Conservation (phyloP, 1,140 invertebrate genomes). For the Octopus sinensis region DNA sequence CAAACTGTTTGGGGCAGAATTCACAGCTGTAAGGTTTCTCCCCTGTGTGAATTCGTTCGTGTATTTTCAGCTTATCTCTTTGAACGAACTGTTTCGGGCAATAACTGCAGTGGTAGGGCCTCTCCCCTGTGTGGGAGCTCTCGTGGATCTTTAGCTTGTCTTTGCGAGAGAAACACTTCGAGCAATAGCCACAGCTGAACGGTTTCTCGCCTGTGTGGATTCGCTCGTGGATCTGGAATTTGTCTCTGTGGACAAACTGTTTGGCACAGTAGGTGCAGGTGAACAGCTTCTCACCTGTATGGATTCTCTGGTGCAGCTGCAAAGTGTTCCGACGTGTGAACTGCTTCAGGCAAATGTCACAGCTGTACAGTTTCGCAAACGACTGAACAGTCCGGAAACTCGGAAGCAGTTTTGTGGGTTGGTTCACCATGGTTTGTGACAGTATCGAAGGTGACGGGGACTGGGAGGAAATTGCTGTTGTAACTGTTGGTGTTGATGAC, state of each 20-base stretch:
- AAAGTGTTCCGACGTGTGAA: constrained; percentile 19
- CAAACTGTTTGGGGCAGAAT: constrained; percentile 78
- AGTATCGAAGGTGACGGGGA: no score
- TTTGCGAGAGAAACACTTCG: constrained; percentile 30
- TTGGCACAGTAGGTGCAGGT: constrained; percentile 17
- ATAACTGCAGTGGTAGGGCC: constrained; percentile 28
- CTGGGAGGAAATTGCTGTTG: no score
- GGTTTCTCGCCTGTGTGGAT: constrained; percentile 29
- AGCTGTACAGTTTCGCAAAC: constrained; percentile 62
- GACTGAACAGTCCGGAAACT: no score
- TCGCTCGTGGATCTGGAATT: constrained; percentile 26
- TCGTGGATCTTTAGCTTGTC: constrained; percentile 41
- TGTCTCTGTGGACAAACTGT: constrained; percentile 15
- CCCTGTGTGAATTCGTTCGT: constrained; percentile 25
- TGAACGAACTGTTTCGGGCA: constrained; percentile 28
- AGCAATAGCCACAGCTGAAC: constrained; percentile 22
- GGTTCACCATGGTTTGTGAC: no score
- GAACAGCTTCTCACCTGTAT: constrained; percentile 25
- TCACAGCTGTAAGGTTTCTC: constrained; percentile 51
- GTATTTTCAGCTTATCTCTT: constrained; percentile 19
- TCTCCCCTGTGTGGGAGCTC: constrained; percentile 31
- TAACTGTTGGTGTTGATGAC: no score
- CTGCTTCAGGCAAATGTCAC: constrained; percentile 15
- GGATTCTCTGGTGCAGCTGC: constrained; percentile 25
- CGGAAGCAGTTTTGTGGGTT: no score